These are phyloP conservation scores for Dasyornis broadbenti DNA, from an alignment of 2,113 vertebrate species.

Conservation along the genomic window DNA sequence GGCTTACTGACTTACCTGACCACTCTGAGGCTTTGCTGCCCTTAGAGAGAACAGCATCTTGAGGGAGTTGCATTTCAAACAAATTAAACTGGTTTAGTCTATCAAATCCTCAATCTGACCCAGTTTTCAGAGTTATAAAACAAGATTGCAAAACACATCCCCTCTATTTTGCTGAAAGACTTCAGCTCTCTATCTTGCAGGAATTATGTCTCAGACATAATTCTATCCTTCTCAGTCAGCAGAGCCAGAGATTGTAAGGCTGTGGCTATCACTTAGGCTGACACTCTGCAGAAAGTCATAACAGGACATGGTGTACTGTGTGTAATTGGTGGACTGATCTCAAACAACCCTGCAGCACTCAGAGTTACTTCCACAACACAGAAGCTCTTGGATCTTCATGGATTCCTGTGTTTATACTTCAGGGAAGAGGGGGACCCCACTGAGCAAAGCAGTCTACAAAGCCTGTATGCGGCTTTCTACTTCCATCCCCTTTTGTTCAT, in stretches of 20 bases:
- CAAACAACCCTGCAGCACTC: background rate
- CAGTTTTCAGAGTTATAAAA: background rate
- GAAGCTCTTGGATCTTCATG: background rate
- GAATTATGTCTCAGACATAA: too few relatives aligned
- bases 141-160: background rate
- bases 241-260: background rate
- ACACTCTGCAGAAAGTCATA: background rate
- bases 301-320: background rate
- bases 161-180: background rate
- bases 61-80: background rate
- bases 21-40: background rate
- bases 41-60: background rate
- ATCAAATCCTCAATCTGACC: background rate
- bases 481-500: conserved; percentile 27
- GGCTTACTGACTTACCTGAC: background rate
- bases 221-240: background rate
- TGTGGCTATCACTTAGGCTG: background rate
- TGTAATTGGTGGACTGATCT: background rate
- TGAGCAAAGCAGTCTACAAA: background rate
- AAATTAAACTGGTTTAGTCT: background rate
- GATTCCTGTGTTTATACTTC: background rate
- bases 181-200: background rate
- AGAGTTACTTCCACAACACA: background rate
- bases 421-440: background rate
- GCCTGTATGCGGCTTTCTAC: background rate